phyloP scores from a whole-genome alignment of 2,888 invertebrate genomes.

The Thymelicus lineola region DNA sequence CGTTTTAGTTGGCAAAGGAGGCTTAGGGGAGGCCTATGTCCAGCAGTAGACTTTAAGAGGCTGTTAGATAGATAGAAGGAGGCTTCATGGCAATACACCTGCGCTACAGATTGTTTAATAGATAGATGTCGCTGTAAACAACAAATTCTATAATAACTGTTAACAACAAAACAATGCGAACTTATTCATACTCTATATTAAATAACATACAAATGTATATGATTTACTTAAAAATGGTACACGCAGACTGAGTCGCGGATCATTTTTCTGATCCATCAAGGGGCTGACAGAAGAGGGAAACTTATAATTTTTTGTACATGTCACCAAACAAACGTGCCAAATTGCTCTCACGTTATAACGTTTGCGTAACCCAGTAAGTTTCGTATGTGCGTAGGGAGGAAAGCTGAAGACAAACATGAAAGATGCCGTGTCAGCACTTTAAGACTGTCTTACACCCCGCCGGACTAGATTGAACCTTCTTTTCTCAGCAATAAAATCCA shows the following conservation, averaged over 20 bases:
- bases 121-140: too few species aligned
- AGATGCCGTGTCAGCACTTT: slow-evolving; percentile 56
- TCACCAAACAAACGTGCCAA: slow-evolving; percentile 33
- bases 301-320: slow-evolving; percentile 31
- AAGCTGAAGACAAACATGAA: slow-evolving; percentile 47
- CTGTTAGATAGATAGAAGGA: too few species aligned
- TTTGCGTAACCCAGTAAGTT: slow-evolving; percentile 38
- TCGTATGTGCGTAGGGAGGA: slow-evolving; percentile 34
- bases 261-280: neutral
- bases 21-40: too few species aligned
- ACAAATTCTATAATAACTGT: too few species aligned
- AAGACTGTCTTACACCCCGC: slow-evolving; percentile 42
- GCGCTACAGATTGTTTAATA: too few species aligned
- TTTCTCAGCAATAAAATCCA: slow-evolving; percentile 42
- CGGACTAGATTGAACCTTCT: slow-evolving; percentile 41
- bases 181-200: too few species aligned
- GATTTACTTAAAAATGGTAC: neutral
- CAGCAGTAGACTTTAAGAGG: too few species aligned
- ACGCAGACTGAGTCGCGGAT: neutral
- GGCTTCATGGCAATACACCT: too few species aligned
- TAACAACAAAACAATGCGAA: too few species aligned
- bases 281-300: slow-evolving; percentile 2
- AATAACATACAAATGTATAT: too few species aligned
- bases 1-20: too few species aligned
- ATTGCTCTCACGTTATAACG: slow-evolving; percentile 30